These are phyloP conservation scores for Euphydryas editha DNA, from an alignment of 2,888 invertebrate species.

Conservation along the genomic window DNA sequence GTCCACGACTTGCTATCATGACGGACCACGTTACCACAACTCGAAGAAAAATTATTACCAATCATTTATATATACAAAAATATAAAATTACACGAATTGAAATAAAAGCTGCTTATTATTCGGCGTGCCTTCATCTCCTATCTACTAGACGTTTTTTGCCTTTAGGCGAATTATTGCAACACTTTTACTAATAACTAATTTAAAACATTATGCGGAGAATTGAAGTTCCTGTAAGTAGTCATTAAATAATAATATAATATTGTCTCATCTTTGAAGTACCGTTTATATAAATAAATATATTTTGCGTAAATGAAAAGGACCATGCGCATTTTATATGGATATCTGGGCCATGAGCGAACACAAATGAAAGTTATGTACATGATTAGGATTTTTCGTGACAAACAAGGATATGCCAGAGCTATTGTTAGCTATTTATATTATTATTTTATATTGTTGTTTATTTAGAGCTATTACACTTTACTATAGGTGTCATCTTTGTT, in stretches of 20 bases:
- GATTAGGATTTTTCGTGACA: too few relatives aligned
- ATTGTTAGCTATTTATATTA: too few relatives aligned
- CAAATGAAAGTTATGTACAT: too few relatives aligned
- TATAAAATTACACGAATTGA: conserved; percentile 66
- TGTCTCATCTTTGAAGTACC: conserved; percentile 20
- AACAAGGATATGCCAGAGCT: too few relatives aligned
- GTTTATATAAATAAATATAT: background rate
- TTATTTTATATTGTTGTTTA: too few relatives aligned
- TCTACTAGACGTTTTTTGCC: conserved; percentile 55
- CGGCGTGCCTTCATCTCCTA: conserved; percentile 49
- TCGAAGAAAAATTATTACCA: conserved; percentile 52
- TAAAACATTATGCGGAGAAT: conserved; percentile 65
- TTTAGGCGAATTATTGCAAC: conserved; percentile 79
- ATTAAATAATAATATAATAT: conserved; percentile 18
- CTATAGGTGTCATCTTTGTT: too few relatives aligned
- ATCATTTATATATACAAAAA: conserved; percentile 62
- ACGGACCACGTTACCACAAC: conserved; percentile 39
- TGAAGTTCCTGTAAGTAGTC: conserved; percentile 49
- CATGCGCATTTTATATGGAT: too few relatives aligned
- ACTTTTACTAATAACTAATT: conserved; percentile 65
- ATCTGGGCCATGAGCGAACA: too few relatives aligned
- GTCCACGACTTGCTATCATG: conserved; percentile 44
- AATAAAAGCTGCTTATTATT: conserved; percentile 60
- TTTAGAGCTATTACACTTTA: too few relatives aligned
- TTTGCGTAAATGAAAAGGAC: too few relatives aligned